These are phyloP conservation scores for Engystomops pustulosus DNA, from an alignment of 2,113 vertebrate genomes.

Conservation along the genomic window DNA sequence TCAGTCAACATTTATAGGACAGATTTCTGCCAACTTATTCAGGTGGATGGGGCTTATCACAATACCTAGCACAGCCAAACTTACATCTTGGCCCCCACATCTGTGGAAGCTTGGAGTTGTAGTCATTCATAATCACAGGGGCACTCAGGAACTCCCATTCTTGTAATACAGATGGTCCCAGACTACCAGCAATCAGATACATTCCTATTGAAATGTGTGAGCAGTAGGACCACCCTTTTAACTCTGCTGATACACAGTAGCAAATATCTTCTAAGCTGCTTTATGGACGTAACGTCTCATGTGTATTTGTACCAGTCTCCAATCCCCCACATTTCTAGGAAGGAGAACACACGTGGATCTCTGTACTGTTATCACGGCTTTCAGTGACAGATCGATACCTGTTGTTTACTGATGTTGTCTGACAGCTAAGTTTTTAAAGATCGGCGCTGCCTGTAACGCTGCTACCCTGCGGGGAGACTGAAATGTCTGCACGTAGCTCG, in stretches of 20 bases:
- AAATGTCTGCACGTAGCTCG: neutral
- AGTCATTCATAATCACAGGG: no score
- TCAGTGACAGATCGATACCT: neutral
- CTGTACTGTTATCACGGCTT: neutral
- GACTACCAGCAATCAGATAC: no score
- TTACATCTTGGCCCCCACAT: no score
- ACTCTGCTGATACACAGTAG: neutral
- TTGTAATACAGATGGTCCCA: no score
- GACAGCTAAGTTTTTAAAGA: neutral
- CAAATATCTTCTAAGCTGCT: neutral
- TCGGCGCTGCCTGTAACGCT: neutral
- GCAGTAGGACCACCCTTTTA: no score
- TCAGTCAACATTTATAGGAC: no score
- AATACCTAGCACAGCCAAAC: no score
- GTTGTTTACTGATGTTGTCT: slow-evolving; percentile 11
- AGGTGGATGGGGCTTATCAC: no score
- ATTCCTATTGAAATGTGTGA: no score
- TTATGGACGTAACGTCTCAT: neutral
- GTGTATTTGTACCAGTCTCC: neutral
- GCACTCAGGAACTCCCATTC: no score
- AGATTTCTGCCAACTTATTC: no score
- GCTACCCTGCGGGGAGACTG: neutral
- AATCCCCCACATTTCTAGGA: neutral
- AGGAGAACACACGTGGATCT: neutral
- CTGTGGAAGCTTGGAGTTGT: no score